Base-by-base conservation (phyloP, 2,888 invertebrate genomes). In the Gymnosoma rotundatum region DNA sequence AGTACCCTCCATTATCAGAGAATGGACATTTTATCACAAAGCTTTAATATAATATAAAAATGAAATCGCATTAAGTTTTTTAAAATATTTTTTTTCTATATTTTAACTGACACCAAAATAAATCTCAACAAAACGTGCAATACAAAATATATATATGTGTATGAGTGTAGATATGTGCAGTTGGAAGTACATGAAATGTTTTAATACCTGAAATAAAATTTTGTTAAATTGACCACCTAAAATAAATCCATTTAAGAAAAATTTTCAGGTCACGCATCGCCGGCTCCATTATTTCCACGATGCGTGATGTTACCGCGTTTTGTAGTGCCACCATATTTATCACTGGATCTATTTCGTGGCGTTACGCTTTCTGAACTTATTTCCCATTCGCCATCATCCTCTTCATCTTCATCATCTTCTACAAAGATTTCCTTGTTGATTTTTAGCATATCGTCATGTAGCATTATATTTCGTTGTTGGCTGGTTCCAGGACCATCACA, bases 361-460 rank as follows among this genome's bases (percentile, higher is more conserved):
- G 89, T 89, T 80, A 89, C 76, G 2, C 87, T 89, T 52, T 90
- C 91, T 0, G 90, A 90, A 75, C 89, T 89, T 20, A 87, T 81
- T 38, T 87, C 89, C 25, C 87, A 89, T 8, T 89, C 89, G 10
- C 89, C 90, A 32, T 88, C 88, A 18, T 88, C 89, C 16, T 88
- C 88, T 42, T 86, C 90, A 9, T 4, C 42, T 18, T 67, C 75
- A 1, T 88, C 89, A 70, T 75, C 52, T 9, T 88, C 89, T 8
- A 52, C 63, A 79, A 87, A 87, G 1, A 78, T 73, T 32, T 83
- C 80, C 9, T 84, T 86, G 38, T 79, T 81, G n/a, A 86, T 83
- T 50, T 86, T 73, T 36, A 85, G 54, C 9, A 74, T 63, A 2
- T 86, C 81, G 2, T 86, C 85, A 0, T 69, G 45, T n/a, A 52